Evolutionary conservation across 2,888 invertebrate genomes (phyloP), one percentile per base, ranked within the genome.

Genomic region (Chrysodeixis includens): DNA sequence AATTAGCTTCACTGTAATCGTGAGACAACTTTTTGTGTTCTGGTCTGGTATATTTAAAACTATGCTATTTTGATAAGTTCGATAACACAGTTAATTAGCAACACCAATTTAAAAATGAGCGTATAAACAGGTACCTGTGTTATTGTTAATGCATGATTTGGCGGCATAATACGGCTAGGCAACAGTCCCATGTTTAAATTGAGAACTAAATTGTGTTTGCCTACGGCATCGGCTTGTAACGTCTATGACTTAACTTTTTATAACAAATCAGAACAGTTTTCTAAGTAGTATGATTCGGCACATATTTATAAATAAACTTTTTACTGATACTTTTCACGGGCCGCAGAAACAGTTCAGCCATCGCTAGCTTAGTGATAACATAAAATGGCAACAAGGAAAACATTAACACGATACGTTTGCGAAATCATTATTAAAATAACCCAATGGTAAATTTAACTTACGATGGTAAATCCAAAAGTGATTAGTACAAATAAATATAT

Each of bases 381-480:
- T 69, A 46, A 26, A 54, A 55, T 12, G 56, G 35, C 62, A 35
- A 54, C 20, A 55, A 70, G 63, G 69, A 71, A 59, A 71, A 70
- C 22, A 35, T 35, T 20, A 32, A 35, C 44, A 7, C 26, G 9
- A 52, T 52, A 22, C 20, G 52, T 53, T 20, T 40, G 35, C 14
- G 9, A 65, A 59, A 58, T 64, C 35, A 44, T 26, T 66, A 46
- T 54, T 26, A 66, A 70, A 72, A 70, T 66, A 70, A 60, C 56
- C 71, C 56, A 65, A 56, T 30, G 49, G 18, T 18, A n/a, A 49
- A 22, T 16, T 40, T 18, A 61, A 49, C 30, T 69, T 9, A 46
- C 46, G 18, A 52, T 61, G 55, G 46, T 57, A 63, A 54, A 71
- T 35, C 64, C 55, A 30, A 22, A 6, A 1, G 4, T 46, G 35